These are phyloP conservation scores for Mythimna lalbum DNA, from an alignment of 2,888 invertebrate species.

Conservation along the genomic window DNA sequence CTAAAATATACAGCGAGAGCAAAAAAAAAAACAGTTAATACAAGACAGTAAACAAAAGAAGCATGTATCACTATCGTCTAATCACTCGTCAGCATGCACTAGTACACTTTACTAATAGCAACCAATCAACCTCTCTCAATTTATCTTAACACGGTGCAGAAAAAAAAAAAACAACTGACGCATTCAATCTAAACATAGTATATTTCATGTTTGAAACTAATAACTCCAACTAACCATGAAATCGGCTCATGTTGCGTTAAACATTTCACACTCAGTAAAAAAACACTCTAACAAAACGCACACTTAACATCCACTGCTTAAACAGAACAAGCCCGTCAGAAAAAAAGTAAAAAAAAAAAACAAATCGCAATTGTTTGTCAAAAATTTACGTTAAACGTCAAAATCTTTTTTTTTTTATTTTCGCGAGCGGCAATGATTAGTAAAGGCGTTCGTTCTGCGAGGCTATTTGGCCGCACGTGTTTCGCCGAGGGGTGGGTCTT, in stretches of 20 bases:
- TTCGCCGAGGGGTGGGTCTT: conserved; percentile 85
- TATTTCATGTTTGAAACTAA: conserved; percentile 77
- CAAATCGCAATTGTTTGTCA: conserved; percentile 51
- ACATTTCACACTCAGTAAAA: conserved; percentile 83
- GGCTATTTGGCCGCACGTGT: conserved; percentile 89
- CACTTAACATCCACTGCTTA: conserved; percentile 80
- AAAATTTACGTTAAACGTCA: conserved; percentile 62
- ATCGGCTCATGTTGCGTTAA: conserved; percentile 86
- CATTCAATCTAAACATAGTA: conserved; percentile 64
- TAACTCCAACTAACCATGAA: conserved; percentile 88
- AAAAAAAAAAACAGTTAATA: conserved; percentile 7
- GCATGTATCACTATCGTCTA: conserved; percentile 22
- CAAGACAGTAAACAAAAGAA: conserved; percentile 21
- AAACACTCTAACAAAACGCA: conserved; percentile 79
- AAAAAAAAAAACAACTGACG: conserved; percentile 61
- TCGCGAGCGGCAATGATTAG: conserved; percentile 87
- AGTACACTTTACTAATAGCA: conserved; percentile 40
- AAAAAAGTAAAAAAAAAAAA: conserved; percentile 52
- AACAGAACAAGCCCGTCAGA: conserved; percentile 45
- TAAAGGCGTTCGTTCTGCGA: conserved; percentile 86
- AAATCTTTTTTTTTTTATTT: conserved; percentile 80
- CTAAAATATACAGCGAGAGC: background rate
- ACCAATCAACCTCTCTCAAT: conserved; percentile 58
- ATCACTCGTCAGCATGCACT: conserved; percentile 44
- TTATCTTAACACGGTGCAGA: conserved; percentile 56